phyloP scores from a whole-genome alignment of 2,797 vertebrate genomes.

The Ispidina picta region DNA sequence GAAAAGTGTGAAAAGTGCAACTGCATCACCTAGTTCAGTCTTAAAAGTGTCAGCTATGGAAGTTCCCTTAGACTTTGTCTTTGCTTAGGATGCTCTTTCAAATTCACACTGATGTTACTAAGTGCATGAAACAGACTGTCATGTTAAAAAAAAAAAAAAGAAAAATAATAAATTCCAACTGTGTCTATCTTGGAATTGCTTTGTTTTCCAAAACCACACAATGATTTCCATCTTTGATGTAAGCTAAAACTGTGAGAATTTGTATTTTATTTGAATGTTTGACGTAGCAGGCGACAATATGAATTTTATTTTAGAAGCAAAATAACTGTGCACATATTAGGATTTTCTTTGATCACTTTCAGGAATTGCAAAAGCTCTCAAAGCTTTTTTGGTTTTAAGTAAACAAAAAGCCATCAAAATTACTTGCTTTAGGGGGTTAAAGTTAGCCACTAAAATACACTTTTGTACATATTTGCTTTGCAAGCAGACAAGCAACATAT shows the following conservation, averaged over 20 bases:
- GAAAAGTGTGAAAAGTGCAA: neutral
- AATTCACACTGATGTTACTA: constrained; percentile 12
- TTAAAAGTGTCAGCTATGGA: neutral
- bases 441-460: neutral
- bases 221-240: constrained; percentile 55
- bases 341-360: constrained; percentile 35
- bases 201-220: constrained; percentile 65
- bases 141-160: constrained; percentile 26
- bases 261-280: constrained; percentile 56
- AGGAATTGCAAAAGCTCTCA: neutral
- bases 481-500: neutral
- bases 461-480: neutral
- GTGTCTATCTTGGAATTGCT: constrained; percentile 35
- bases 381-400: neutral
- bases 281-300: constrained; percentile 33
- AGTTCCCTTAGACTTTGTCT: neutral
- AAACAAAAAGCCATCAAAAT: neutral
- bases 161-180: constrained; percentile 5
- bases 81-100: neutral
- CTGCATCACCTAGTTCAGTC: neutral
- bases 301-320: constrained; percentile 55
- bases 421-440: neutral
- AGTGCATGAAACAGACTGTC: constrained; percentile 26
- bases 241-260: constrained; percentile 64
- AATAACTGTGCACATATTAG: constrained; percentile 45